Evolutionary conservation across 2,113 vertebrate species (phyloP).

Genomic region (Suncus etruscus): DNA sequence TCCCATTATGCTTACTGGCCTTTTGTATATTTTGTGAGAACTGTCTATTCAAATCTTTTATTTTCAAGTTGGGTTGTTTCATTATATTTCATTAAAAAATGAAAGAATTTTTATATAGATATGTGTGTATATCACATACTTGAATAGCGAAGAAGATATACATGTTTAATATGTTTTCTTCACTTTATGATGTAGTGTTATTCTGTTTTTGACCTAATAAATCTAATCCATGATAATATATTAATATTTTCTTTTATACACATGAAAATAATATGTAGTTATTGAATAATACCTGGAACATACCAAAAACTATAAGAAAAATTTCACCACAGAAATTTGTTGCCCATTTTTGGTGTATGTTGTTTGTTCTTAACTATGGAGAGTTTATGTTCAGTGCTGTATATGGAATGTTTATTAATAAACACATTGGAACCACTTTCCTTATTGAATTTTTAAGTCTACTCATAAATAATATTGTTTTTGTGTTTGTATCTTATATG

Average conservation of each 20-base stretch:
- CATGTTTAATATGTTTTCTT: not conserved
- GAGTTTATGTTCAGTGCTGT: not conserved
- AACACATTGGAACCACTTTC: not conserved
- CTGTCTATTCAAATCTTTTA: not conserved
- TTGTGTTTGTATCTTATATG: not conserved
- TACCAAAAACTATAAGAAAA: not conserved
- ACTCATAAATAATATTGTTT: not conserved
- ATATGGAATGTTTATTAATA: not conserved
- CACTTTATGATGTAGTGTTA: not conserved
- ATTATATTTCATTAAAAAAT: not conserved
- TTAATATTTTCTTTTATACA: not conserved
- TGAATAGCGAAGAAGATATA: not conserved
- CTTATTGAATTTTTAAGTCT: not conserved
- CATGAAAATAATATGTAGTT: not conserved
- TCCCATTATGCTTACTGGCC: not conserved
- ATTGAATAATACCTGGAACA: not conserved
- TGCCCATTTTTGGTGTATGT: not conserved
- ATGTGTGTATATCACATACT: no score
- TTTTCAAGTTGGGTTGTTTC: not conserved
- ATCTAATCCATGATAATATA: not conserved
- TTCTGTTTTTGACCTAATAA: not conserved
- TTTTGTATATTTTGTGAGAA: slow-evolving; percentile 3
- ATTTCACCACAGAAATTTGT: not conserved
- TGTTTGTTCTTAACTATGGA: not conserved
- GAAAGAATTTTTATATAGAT: not conserved